phyloP scores from a whole-genome alignment of 2,797 vertebrate genomes.

The Mus spretus region DNA sequence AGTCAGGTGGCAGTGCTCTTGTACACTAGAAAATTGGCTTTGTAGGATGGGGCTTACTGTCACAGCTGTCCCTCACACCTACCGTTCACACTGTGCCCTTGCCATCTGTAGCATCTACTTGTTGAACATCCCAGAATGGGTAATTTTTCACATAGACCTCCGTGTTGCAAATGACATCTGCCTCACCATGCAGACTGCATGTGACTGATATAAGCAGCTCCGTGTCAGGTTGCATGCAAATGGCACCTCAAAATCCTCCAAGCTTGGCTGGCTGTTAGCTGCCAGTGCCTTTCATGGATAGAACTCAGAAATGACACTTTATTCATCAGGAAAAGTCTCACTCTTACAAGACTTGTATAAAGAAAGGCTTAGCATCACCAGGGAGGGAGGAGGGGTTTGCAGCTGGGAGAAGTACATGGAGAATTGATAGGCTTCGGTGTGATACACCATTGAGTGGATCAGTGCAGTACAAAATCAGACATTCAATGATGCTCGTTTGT shows the following conservation, averaged over 20 bases:
- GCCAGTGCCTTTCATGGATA: conserved; percentile 35
- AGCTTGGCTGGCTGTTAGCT: neutral
- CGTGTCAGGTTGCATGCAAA: neutral
- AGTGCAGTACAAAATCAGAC: neutral
- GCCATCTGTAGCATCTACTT: neutral
- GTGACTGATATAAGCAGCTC: neutral
- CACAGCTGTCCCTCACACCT: neutral
- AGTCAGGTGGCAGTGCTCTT: neutral
- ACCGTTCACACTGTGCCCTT: neutral
- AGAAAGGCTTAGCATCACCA: neutral
- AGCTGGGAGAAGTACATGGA: neutral
- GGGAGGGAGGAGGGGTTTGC: neutral
- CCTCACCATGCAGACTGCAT: neutral
- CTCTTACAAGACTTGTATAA: neutral
- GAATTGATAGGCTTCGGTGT: neutral
- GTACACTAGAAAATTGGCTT: neutral
- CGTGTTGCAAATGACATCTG: neutral
- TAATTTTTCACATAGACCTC: conserved; percentile 18
- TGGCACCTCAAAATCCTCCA: neutral
- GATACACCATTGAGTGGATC: neutral
- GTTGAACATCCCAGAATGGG: neutral
- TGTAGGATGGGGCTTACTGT: neutral
- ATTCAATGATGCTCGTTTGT: neutral
- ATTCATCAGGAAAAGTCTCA: neutral
- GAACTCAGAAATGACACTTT: neutral